phyloP scores from a whole-genome alignment of 2,797 vertebrate genomes.

The Avahi laniger region DNA sequence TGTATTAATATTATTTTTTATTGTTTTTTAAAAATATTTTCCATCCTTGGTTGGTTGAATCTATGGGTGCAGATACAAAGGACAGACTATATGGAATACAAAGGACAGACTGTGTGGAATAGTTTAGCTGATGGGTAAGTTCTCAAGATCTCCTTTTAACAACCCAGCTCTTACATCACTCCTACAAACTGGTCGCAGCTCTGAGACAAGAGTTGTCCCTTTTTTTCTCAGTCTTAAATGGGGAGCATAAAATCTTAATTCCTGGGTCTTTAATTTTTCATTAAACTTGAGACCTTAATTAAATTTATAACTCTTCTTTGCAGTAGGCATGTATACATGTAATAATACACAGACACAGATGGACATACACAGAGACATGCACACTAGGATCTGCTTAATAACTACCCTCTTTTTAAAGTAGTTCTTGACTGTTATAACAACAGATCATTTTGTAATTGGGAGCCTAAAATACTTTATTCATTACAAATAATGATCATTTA shows the following conservation, averaged over 20 bases:
- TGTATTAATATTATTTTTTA: not conserved
- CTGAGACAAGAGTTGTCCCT: not conserved
- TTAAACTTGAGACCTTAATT: not conserved
- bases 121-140: not conserved
- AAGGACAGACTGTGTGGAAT: not conserved
- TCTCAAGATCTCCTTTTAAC: not conserved
- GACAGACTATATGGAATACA: not conserved
- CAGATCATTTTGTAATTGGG: not conserved
- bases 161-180: not conserved
- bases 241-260: not conserved
- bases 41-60: not conserved
- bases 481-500: not conserved
- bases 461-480: not conserved
- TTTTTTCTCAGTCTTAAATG: not conserved
- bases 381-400: accelerated
- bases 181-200: not conserved
- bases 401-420: not conserved
- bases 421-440: not conserved
- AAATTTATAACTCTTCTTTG: not conserved
- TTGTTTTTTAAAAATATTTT: not conserved
- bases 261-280: not conserved
- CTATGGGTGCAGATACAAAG: not conserved
- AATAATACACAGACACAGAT: too few relatives aligned
- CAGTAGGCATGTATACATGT: accelerated
- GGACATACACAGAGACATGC: too few relatives aligned